phyloP scores from a whole-genome alignment of 2,113 vertebrate species.

The Sinocyclocheilus rhinocerous region DNA sequence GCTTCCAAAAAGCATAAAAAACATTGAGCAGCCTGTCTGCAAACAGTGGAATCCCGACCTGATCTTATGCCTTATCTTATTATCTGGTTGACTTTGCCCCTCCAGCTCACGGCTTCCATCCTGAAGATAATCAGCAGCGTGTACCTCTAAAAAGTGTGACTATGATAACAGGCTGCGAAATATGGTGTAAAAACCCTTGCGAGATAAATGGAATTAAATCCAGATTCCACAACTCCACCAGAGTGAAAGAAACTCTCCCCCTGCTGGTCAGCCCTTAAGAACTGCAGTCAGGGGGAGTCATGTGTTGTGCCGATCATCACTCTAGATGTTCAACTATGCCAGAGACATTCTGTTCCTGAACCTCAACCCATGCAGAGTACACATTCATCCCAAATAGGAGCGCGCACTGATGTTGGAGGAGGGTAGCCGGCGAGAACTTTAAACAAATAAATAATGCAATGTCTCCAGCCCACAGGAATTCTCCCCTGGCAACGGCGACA shows the following conservation, averaged over 20 bases:
- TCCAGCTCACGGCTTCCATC: conserved; percentile 56
- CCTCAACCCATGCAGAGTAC: conserved; percentile 62
- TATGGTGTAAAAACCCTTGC: neutral
- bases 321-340: conserved; percentile 61
- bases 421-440: conserved; percentile 75
- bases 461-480: conserved; percentile 91
- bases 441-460: conserved; percentile 89
- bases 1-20: neutral
- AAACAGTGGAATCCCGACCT: conserved; percentile 51
- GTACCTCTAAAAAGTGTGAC: neutral
- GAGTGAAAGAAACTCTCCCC: conserved; percentile 59
- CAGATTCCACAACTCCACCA: conserved; percentile 30
- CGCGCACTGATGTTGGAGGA: conserved; percentile 64
- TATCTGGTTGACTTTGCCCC: conserved; percentile 70
- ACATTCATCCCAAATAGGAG: conserved; percentile 78
- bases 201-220: conserved; percentile 45
- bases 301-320: conserved; percentile 22
- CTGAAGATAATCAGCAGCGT: conserved; percentile 25
- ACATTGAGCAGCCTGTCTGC: neutral
- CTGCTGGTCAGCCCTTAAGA: conserved; percentile 68
- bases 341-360: conserved; percentile 88
- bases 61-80: neutral
- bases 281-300: neutral
- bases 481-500: conserved; percentile 79
- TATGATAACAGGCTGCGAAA: neutral